phyloP scores from a whole-genome alignment of 2,797 vertebrate genomes.

The Falco rusticolus region DNA sequence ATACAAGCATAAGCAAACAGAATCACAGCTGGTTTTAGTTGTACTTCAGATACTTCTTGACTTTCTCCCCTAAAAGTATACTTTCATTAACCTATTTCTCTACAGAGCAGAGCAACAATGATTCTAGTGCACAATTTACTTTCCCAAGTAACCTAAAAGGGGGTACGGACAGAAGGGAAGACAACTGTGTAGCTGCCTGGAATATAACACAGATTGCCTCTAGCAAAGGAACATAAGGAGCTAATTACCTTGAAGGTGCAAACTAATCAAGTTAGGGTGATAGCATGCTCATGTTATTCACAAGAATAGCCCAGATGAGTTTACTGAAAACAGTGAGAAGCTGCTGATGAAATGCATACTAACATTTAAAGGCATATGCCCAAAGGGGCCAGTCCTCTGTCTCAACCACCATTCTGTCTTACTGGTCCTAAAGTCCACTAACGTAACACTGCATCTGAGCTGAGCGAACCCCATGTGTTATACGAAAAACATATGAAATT shows the following conservation, averaged over 20 bases:
- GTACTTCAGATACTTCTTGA: background rate
- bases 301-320: background rate
- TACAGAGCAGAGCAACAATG: background rate
- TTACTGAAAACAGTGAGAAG: background rate
- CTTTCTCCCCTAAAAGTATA: background rate
- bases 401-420: background rate
- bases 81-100: constrained; percentile 13
- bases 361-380: background rate
- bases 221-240: constrained; percentile 52
- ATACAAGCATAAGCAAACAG: background rate
- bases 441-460: background rate
- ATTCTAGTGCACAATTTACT: background rate
- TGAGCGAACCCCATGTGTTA: fast-evolving
- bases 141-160: background rate
- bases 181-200: constrained; percentile 6
- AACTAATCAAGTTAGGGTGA: constrained; percentile 44
- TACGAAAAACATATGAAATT: background rate
- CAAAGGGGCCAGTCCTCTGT: background rate
- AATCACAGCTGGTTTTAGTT: background rate
- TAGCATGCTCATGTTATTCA: background rate
- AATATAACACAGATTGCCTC: constrained; percentile 47
- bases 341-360: background rate
- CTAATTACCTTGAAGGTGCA: constrained; percentile 62
- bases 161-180: constrained; percentile 42
- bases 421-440: background rate